Base-by-base conservation (phyloP, 2,113 vertebrate species). In the Peucedramus taeniatus region DNA sequence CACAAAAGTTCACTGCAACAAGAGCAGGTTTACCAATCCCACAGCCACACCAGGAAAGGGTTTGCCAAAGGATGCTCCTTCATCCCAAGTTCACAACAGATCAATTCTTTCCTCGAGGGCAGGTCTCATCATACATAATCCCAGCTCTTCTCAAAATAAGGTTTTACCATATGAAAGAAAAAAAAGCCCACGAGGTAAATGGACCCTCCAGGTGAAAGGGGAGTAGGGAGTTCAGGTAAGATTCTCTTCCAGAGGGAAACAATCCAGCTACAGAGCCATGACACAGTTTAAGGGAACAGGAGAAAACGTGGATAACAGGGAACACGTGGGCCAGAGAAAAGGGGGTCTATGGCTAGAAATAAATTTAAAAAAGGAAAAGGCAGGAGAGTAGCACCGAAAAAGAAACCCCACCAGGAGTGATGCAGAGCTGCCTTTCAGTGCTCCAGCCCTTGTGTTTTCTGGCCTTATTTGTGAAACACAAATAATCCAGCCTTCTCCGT, bases 391-490 rank as follows among this genome's bases (percentile, higher is more conserved):
- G n/a, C 45, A 81, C 56, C 2, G 1, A 74, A 82, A 87, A 93
- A 68, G 68, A 86, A 90, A 53, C 13, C 40, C 57, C 35, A 19
- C 22, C 21, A 76, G 21, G 37, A 92, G 45, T 1, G 59, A 89
- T 54, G 90, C 72, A 91, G 80, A 84, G 77, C 40, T 87, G 60
- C 44, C 66, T 84, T 83, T 45, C 74, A 89, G 63, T 6, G 85
- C 63, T 60, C 56, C 39, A 51, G 64, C 60, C 81, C 83, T 90
- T 81, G 80, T 23, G 13, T 93, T 92, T 92, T 87, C 93, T 96
- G 96, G 94, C 96, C 77, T 90, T 95, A 89, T 89, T 95, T 90
- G 83, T 72, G 95, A 89, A 96, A 94, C 90, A 96, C 80, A 97
- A 96, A 96, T 93, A 97, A 89, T 51, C 80, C 92, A 89, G 86